These are phyloP conservation scores for Micrasema minimum DNA, from an alignment of 1,140 invertebrate genomes.

Conservation along the genomic window DNA sequence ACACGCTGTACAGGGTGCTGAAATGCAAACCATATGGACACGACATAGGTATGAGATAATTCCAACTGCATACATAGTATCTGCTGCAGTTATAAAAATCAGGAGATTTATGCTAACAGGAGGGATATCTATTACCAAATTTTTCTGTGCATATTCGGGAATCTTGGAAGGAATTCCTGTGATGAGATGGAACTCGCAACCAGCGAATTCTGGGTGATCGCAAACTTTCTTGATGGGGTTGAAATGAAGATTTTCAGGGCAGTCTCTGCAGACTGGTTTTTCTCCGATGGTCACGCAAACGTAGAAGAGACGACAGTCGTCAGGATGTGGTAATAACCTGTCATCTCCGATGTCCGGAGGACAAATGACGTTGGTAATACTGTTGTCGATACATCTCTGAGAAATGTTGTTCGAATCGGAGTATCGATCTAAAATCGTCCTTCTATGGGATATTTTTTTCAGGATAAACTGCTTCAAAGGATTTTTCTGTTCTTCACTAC, in stretches of 20 bases:
- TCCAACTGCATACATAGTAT: constrained; percentile 54
- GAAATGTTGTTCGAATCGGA: constrained; percentile 43
- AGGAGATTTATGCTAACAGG: constrained; percentile 7
- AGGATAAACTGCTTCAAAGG: background rate
- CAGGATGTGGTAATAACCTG: constrained; percentile 53
- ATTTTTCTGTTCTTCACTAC: constrained; percentile 16
- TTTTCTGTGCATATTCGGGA: background rate
- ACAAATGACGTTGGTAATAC: constrained; percentile 41
- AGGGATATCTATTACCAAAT: background rate
- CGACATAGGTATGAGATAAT: constrained; percentile 55
- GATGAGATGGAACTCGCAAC: constrained; percentile 38
- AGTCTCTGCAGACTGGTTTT: constrained; percentile 55
- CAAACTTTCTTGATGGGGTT: constrained; percentile 57
- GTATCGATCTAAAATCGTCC: background rate
- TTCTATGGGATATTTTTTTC: background rate
- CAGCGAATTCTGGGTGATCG: constrained; percentile 55
- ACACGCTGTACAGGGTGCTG: constrained; percentile 64
- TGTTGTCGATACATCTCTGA: constrained; percentile 46
- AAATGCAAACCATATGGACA: constrained; percentile 68
- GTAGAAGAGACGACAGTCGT: constrained; percentile 56
- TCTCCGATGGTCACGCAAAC: constrained; percentile 49
- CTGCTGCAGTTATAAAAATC: constrained; percentile 55
- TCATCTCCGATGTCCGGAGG: constrained; percentile 37
- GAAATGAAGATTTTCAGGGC: constrained; percentile 57
- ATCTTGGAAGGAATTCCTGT: background rate